Evolutionary conservation across 2,888 invertebrate species (phyloP).

Genomic region (Drosophila borborema): DNA sequence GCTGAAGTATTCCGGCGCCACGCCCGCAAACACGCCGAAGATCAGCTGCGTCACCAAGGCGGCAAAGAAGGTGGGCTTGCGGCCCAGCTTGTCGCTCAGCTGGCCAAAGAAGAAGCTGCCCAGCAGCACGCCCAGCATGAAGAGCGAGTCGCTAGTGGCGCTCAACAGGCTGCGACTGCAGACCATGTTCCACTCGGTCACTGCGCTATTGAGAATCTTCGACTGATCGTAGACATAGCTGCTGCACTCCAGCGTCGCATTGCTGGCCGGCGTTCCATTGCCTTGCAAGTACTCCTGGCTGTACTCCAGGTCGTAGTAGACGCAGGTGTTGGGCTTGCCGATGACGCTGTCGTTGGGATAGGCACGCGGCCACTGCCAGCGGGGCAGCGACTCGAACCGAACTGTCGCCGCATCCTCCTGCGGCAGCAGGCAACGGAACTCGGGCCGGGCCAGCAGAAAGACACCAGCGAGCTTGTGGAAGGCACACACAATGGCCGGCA

Average conservation of each 20-base stretch:
- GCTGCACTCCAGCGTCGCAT: conserved; percentile 85
- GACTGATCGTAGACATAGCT: conserved; percentile 88
- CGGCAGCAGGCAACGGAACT: conserved; percentile 88
- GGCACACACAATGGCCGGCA: conserved; percentile 90
- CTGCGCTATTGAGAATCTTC: conserved; percentile 88
- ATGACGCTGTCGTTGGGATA: conserved; percentile 87
- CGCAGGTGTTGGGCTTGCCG: conserved; percentile 86
- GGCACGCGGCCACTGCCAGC: conserved; percentile 85
- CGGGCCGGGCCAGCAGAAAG: conserved; percentile 89
- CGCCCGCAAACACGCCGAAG: conserved; percentile 88
- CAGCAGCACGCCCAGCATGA: conserved; percentile 90
- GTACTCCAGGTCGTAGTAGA: conserved; percentile 85
- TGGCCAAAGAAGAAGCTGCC: conserved; percentile 91
- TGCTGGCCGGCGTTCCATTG: conserved; percentile 56
- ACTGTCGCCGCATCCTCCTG: conserved; percentile 86
- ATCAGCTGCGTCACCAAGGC: conserved; percentile 89
- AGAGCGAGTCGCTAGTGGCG: conserved; percentile 88
- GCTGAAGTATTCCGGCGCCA: conserved; percentile 89
- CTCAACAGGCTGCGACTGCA: conserved; percentile 88
- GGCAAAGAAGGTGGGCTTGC: conserved; percentile 90
- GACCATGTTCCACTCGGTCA: conserved; percentile 90
- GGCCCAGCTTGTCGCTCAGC: conserved; percentile 90
- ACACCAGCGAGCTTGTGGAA: conserved; percentile 91
- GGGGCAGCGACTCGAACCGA: conserved; percentile 82
- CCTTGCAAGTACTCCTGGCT: conserved; percentile 73